Evolutionary conservation across 2,888 invertebrate genomes (phyloP).

Genomic region (Stomorhina lunata): DNA sequence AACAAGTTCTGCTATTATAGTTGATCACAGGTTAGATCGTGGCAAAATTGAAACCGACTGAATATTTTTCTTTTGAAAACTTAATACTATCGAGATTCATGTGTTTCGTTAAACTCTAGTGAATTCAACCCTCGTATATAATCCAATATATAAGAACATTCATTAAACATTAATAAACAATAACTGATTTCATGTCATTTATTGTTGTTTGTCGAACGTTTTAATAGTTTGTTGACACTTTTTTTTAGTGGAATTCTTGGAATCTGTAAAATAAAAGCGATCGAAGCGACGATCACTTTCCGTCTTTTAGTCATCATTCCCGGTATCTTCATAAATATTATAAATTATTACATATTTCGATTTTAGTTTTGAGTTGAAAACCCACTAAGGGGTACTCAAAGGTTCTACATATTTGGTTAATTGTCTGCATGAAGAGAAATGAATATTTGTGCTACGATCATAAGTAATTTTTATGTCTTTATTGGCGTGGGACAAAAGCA

Average conservation of each 20-base stretch:
- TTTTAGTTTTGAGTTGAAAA: slow-evolving; percentile 25
- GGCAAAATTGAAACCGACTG: neutral
- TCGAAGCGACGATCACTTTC: neutral
- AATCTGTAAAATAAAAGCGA: slow-evolving; percentile 72
- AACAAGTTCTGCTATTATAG: no score
- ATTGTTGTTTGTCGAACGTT: slow-evolving; percentile 39
- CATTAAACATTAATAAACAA: no score
- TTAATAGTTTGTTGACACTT: slow-evolving; percentile 71
- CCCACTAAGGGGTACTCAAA: slow-evolving; percentile 13
- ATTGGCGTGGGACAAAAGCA: slow-evolving; percentile 73
- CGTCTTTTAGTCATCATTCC: neutral
- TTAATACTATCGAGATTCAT: neutral
- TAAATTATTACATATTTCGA: slow-evolving; percentile 47
- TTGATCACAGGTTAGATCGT: no score
- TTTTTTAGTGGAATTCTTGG: slow-evolving; percentile 72
- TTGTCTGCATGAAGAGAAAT: neutral
- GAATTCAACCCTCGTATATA: neutral
- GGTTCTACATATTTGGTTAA: neutral
- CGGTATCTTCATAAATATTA: slow-evolving; percentile 29
- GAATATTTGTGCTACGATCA: neutral
- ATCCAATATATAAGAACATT: no score
- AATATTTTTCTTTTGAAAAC: neutral
- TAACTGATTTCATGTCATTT: slow-evolving; percentile 16
- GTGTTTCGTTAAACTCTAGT: neutral
- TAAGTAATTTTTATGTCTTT: slow-evolving; percentile 55